A percentile compares a stretch with the other conserved stretches of the same genome.
phyloP scores from a whole-genome alignment of 2,888 invertebrate genomes.

The Chaetogeoica ovagalla region DNA sequence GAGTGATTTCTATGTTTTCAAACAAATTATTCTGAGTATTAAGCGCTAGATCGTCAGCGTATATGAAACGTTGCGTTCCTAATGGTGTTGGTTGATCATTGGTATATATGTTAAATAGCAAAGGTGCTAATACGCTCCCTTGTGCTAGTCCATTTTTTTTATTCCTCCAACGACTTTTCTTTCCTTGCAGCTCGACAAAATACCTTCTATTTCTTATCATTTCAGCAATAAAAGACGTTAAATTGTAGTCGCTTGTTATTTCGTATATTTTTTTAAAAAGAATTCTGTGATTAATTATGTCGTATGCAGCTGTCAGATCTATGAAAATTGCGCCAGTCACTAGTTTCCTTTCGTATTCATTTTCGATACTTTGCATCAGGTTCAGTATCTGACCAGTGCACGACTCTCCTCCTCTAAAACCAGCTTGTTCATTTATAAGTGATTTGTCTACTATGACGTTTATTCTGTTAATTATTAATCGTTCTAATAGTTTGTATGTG shows the following conservation, averaged over 20 bases:
- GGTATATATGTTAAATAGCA: constrained; percentile 46
- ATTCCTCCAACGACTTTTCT: constrained; percentile 25
- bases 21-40: constrained; percentile 30
- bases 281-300: constrained; percentile 47
- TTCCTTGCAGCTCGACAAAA: constrained; percentile 15
- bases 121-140: constrained; percentile 50
- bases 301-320: constrained; percentile 47
- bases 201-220: constrained; percentile 19
- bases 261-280: constrained; percentile 22
- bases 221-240: too few species aligned
- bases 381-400: constrained; percentile 54
- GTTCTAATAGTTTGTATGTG: constrained; percentile 36
- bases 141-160: constrained; percentile 46
- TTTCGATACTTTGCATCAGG: constrained; percentile 51
- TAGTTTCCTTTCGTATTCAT: constrained; percentile 39
- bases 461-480: constrained; percentile 53
- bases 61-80: constrained; percentile 30
- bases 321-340: constrained; percentile 50
- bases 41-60: constrained; percentile 38
- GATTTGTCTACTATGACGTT: constrained; percentile 40
- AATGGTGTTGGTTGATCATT: too few species aligned
- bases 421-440: constrained; percentile 52
- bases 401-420: too few species aligned
- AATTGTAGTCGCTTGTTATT: constrained; percentile 15
- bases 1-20: constrained; percentile 10